These are phyloP conservation scores for Centropus unirufus DNA, from an alignment of 2,113 vertebrate genomes.

Conservation along the genomic window DNA sequence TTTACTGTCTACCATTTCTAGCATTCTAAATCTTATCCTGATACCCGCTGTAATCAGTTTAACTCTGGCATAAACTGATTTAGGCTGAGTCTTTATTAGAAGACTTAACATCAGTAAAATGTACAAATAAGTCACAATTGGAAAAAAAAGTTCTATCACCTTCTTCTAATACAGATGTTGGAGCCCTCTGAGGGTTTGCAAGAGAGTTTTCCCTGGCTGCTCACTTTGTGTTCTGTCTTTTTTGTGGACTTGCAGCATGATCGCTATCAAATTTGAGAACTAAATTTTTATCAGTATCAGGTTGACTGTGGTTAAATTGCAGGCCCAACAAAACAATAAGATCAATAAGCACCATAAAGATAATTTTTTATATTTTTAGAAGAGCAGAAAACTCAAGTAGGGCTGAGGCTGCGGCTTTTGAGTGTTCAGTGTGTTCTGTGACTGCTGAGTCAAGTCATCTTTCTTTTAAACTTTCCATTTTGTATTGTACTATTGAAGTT, in stretches of 20 bases:
- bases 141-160: not conserved
- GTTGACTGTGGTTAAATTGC: not conserved
- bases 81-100: not conserved
- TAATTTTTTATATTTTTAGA: not conserved
- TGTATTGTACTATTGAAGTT: not conserved
- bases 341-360: not conserved
- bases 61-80: not conserved
- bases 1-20: not conserved
- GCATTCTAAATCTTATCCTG: not conserved
- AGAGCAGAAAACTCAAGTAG: not conserved
- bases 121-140: not conserved
- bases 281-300: not conserved
- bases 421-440: not conserved
- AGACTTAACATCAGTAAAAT: not conserved
- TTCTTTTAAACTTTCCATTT: slow-evolving; percentile 29
- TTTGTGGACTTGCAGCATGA: not conserved
- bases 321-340: not conserved
- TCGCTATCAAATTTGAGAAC: not conserved
- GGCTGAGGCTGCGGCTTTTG: not conserved
- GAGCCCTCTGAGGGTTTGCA: not conserved
- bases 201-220: not conserved
- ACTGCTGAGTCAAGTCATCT: not conserved
- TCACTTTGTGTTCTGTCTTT: not conserved
- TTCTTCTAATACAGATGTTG: not conserved
- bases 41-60: not conserved